Conservation (phyloP, 1,140 invertebrate genomes). For the Aradophagus sp. region DNA sequence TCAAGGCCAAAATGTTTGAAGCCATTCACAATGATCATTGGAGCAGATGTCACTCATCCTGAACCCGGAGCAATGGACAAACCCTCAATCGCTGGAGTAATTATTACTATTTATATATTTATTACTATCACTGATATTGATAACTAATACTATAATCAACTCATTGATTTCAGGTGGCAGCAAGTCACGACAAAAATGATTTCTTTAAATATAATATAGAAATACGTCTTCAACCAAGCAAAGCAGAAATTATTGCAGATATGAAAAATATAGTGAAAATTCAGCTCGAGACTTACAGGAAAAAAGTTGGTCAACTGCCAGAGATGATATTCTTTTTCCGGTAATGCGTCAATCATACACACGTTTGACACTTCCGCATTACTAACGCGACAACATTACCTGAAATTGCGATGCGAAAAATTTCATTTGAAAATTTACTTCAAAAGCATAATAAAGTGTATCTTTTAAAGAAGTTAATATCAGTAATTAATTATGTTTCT, state of each 20-base stretch:
- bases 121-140: too few species aligned
- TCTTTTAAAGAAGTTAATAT: too few species aligned
- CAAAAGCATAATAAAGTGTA: too few species aligned
- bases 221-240: constrained; percentile 80
- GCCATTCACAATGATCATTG: constrained; percentile 21
- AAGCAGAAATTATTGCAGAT: constrained; percentile 84
- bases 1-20: constrained; percentile 22
- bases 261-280: constrained; percentile 81
- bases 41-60: constrained; percentile 37
- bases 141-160: too few species aligned
- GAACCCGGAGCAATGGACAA: constrained; percentile 20
- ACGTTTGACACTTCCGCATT: too few species aligned
- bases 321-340: constrained; percentile 82
- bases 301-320: constrained; percentile 74
- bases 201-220: constrained; percentile 81
- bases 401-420: too few species aligned
- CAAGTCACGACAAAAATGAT: constrained; percentile 79
- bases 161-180: constrained; percentile 78
- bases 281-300: constrained; percentile 77
- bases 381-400: too few species aligned
- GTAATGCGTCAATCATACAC: too few species aligned
- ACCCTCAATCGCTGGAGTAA: constrained; percentile 40
- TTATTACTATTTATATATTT: too few species aligned
- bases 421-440: too few species aligned
- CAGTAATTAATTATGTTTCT: too few species aligned